phyloP scores from a whole-genome alignment of 2,797 vertebrate genomes.

The Pangasius larnaudii region DNA sequence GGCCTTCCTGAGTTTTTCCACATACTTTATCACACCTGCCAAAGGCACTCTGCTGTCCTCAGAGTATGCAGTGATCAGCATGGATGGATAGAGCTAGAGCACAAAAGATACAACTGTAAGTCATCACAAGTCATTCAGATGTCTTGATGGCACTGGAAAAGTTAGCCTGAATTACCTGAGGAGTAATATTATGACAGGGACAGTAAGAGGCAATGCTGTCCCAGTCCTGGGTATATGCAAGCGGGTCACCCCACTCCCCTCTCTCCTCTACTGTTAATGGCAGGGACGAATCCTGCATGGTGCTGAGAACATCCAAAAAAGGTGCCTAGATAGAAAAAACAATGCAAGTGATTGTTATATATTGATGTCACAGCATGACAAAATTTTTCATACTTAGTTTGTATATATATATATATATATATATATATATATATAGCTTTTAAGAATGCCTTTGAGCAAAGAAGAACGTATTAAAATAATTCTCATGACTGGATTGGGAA shows the following conservation, averaged over 20 bases:
- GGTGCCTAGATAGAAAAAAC: constrained; percentile 79
- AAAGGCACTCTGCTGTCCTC: constrained; percentile 83
- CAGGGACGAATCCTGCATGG: constrained; percentile 86
- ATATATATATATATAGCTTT: no score
- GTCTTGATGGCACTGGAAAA: no score
- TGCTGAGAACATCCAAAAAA: constrained; percentile 90
- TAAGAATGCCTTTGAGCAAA: no score
- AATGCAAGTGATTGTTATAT: not conserved
- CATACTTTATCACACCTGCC: constrained; percentile 81
- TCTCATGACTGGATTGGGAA: no score
- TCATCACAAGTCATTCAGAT: not conserved
- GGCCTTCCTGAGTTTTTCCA: constrained; percentile 79
- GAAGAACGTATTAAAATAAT: no score
- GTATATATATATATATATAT: no score
- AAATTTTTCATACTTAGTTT: not conserved
- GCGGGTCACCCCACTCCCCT: constrained; percentile 94
- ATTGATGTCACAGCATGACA: not conserved
- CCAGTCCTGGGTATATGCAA: constrained; percentile 75
- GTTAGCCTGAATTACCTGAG: constrained; percentile 81
- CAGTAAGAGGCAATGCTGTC: constrained; percentile 88
- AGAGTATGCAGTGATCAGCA: constrained; percentile 89
- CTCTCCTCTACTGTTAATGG: constrained; percentile 90
- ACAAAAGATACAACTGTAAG: constrained; percentile 22
- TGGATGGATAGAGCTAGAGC: constrained; percentile 85
- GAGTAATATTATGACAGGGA: constrained; percentile 88